Evolutionary conservation across 1,140 invertebrate species (phyloP), one percentile per base, ranked within the genome.

Genomic region (roundworm (Caenorhabditis elegans)): DNA sequence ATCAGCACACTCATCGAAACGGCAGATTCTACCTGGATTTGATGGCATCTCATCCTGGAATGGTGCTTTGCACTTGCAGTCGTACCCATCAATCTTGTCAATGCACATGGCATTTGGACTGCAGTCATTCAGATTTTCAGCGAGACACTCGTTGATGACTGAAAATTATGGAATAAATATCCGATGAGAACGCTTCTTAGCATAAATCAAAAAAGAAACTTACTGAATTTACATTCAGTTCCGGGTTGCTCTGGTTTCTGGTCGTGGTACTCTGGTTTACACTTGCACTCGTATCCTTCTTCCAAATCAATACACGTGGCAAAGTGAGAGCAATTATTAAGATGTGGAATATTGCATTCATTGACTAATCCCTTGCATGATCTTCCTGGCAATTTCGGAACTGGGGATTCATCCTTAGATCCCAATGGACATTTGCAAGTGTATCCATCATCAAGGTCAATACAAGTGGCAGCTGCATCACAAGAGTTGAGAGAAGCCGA

Each of bases 401-500:
- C 82, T 1, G 88, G 86, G n/a, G 88, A 89, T 36, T 89, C 86
- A 70, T 89, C 88, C 43, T 88, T 82, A 49, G 86, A 88, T 24
- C 86, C 86, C 11, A 78, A 11, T 15, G 80, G 78, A 48, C 88
- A 89, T 11, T 55, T 51, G 76, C 88, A 89, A 17, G 81, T 76
- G 76, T 88, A 89, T 10, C 89, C 87, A 34, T 89, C 89, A 75
- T 90, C 89, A 0, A 82, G 82, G 48, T 89, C 88, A 2, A 82
- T 86, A 43, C 88, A 89, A 28, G 85, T 86, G n/a, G 89, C 88
- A 10, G 86, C 87, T 0, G 88, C 80, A 76, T 89, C 88, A 49
- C 88, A 89, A 47, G 90, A 88, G 47, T 89, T 89, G 4, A 90
- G 85, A n/a, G 87, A 79, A 19, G 88, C 80, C 47, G 89, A 86